Evolutionary conservation across 2,797 vertebrate species (phyloP), one percentile per base, ranked within the genome.

Genomic region (Notoglanidium macrostoma): DNA sequence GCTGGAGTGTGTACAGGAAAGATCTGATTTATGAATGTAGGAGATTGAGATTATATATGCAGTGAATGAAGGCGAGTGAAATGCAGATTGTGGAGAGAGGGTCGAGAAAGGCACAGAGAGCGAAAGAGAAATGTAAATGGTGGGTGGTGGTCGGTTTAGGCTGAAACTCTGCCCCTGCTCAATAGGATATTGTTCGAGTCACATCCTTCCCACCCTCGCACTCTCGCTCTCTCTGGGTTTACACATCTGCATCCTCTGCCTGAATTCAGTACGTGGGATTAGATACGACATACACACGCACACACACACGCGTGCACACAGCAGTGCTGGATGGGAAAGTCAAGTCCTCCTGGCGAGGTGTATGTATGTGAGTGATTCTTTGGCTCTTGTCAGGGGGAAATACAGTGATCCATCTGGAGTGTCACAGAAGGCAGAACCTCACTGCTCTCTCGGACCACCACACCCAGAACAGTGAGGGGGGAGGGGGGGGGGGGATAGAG

Each of bases 121-220:
- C 23, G 17, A 67, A 63, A 59, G 54, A 70, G 83, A 72, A 79
- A 61, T 68, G 40, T 57, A 55, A 67, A 46, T 51, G 4, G 55
- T 84, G 73, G 59, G 74, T 88, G 83, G 74, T 44, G 74, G 83
- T 80, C 44, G n/a, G 46, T 85, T 73, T 29, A 49, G 76, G 32
- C 61, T 61, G 73, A 35, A 86, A 70, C 59, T n/a, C 32, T 84
- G 49, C 65, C 82, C 35, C 82, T 70, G 49, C 67, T 85, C 95
- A 96, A 96, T 95, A 92, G 94, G 89, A 91, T 89, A 92, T 95
- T 95, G 95, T 96, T 91, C 90, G 92, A 94, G 93, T 93, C 92
- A 90, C 92, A 91, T 92, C 93, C 90, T 91, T 92, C 93, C 92
- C 93, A 90, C 90, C 90, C 91, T 91, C 89, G 91, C 90, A 32